Base-by-base conservation (phyloP, 35 echinoderm and acorn worm genomes). In the Patiria miniata region DNA sequence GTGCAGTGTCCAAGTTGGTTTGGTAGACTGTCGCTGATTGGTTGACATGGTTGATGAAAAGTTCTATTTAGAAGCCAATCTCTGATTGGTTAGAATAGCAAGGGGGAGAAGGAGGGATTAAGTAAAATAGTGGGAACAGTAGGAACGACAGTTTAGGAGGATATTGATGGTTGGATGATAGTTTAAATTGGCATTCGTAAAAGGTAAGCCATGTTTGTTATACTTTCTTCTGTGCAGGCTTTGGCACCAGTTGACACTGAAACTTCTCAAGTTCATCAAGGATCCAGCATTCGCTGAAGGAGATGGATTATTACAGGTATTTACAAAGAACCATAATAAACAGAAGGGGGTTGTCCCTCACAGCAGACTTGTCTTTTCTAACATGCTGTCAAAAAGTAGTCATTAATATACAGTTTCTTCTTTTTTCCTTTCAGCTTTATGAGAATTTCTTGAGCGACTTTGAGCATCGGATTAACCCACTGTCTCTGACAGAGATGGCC, bases 391-490 rank as follows among this genome's bases (percentile, higher is more conserved):
- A 29, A 9, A 34, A 9, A 9, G 36, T 26, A 78, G 9, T 15
- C 12, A 9, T 9, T 78, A 34, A 15, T 14, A 15, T 47, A 47
- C 42, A 47, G 12, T 73, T 26, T 22, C 37, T 53, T 7, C 56
- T 38, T 77, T 58, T 83, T 59, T 18, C 86, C 29, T 21, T 37
- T 14, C 89, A 98, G 95, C 77, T 98, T 76, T 98, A 98, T 84
- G 92, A 98, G 57, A 94, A 94, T 73, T 87, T 98, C 57, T 73
- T 98, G 34, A 76, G 81, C n/a, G 95, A 98, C 53, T 94, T 98
- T 94, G 95, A 98, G 69, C 95, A 98, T 60, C 58, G 92, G 32
- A 98, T 98, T 89, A 98, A 98, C 81, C 89, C 92, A 4, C 85
- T 98, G 34, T 98, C 95, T 54, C 53, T 98, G 19, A 89, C 95